Evolutionary conservation across 2,888 invertebrate species (phyloP).

Genomic region (Diaperis boleti): DNA sequence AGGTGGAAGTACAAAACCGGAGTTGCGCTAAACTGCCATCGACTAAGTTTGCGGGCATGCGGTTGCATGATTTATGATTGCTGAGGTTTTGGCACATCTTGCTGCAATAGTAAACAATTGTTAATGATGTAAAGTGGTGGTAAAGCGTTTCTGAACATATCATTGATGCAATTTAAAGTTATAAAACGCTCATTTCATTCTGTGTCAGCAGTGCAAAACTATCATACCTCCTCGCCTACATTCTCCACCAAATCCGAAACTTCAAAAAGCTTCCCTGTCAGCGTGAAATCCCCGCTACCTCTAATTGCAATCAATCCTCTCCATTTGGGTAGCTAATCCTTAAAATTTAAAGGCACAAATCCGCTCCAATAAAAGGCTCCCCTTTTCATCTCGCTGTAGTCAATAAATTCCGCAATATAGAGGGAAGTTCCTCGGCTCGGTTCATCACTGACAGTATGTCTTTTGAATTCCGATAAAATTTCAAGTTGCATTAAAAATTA

Average conservation of each 20-base stretch:
- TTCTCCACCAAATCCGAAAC: too few species aligned
- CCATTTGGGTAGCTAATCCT: conserved; percentile 1
- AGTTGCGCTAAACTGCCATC: background rate
- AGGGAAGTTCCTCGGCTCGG: background rate
- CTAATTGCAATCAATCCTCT: conserved; percentile 4
- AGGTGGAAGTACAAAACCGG: background rate
- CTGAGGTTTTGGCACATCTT: conserved; percentile 8
- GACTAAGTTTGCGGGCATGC: background rate
- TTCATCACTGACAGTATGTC: background rate
- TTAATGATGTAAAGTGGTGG: background rate
- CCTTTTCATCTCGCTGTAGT: background rate
- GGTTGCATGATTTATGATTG: conserved; percentile 4
- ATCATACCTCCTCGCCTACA: too few species aligned
- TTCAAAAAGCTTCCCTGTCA: background rate
- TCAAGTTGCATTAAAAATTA: background rate
- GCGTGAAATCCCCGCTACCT: background rate
- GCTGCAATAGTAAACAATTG: conserved; percentile 2
- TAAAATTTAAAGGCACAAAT: conserved; percentile 5
- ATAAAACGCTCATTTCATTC: too few species aligned
- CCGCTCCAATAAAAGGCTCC: background rate
- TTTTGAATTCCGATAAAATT: background rate
- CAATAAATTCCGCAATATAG: conserved; percentile 1
- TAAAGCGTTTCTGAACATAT: background rate
- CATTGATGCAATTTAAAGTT: too few species aligned
- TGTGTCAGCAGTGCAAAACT: too few species aligned